phyloP scores from a whole-genome alignment of 37 sponge, comb jelly and placozoan genomes.

The Ianthella basta region DNA sequence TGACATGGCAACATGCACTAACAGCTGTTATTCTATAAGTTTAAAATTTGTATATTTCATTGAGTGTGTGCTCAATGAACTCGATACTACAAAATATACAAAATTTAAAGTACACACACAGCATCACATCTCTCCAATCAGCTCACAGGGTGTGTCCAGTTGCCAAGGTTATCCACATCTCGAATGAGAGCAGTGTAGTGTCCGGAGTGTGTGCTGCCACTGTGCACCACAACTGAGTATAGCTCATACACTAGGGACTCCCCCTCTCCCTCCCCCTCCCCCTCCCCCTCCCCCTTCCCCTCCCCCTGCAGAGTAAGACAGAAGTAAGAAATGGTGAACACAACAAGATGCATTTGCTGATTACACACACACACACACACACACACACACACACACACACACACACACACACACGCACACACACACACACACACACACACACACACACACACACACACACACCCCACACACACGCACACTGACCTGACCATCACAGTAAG shows the following conservation, averaged over 20 bases:
- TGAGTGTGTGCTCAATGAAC: no score
- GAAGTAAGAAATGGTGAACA: no score
- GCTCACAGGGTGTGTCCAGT: conserved; percentile 82
- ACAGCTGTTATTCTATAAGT: no score
- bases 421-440: background rate
- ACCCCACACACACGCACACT: no score
- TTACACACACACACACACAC: conserved; percentile 20
- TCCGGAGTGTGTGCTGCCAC: conserved; percentile 92
- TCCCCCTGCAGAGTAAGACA: background rate
- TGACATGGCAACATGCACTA: no score
- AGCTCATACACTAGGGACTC: conserved; percentile 65
- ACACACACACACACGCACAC: conserved; percentile 17
- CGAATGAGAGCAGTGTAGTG: conserved; percentile 88
- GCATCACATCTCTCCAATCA: no score
- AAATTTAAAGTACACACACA: no score
- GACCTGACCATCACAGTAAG: conserved; percentile 55
- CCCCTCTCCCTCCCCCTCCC: conserved; percentile 15
- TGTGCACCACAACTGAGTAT: conserved; percentile 92
- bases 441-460: conserved; percentile 2
- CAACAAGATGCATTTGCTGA: no score
- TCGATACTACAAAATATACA: no score
- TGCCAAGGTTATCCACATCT: conserved; percentile 77
- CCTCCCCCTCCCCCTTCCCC: conserved; percentile 12
- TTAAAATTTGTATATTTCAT: no score
- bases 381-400: conserved; percentile 8